Percentiles rank a stretch among this genome's conserved stretches.
Evolutionary conservation across 2,113 vertebrate genomes (phyloP).

Genomic region (Leiothrix lutea): DNA sequence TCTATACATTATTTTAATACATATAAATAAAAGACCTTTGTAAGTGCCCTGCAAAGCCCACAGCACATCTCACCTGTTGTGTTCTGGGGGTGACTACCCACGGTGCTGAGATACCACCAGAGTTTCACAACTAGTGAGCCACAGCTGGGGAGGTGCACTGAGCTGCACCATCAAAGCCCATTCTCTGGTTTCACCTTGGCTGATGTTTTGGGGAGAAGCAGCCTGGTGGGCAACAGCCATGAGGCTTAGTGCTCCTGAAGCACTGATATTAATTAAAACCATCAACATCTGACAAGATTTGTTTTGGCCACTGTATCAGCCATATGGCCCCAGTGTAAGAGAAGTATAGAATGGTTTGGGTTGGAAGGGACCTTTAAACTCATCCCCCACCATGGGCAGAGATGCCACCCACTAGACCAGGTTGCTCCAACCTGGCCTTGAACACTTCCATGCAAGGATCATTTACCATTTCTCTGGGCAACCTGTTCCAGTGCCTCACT

Average conservation of each 20-base stretch:
- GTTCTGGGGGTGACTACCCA: not conserved
- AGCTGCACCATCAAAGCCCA: not conserved
- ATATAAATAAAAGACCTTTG: not conserved
- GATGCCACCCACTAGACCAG: not conserved
- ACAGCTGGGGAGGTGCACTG: not conserved
- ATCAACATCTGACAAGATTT: not conserved
- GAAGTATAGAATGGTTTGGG: not conserved
- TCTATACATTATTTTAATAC: not conserved
- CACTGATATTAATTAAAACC: not conserved
- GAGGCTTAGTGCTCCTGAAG: not conserved
- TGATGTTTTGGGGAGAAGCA: not conserved
- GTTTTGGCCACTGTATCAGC: not conserved
- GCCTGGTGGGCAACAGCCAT: not conserved
- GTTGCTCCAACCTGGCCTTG: not conserved
- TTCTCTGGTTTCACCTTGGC: not conserved
- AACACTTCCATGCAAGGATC: not conserved
- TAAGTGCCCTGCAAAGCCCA: not conserved
- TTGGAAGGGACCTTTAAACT: not conserved
- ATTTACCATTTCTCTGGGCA: not conserved
- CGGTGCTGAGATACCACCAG: not conserved
- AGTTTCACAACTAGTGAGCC: not conserved
- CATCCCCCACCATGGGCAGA: not conserved
- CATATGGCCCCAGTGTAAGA: fast-evolving
- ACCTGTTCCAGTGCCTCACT: not conserved
- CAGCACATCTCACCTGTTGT: not conserved